A percentile compares a stretch with the other conserved stretches of the same genome.
These are phyloP conservation scores for Dilophus febrilis DNA, from an alignment of 2,888 invertebrate species.

Conservation along the genomic window DNA sequence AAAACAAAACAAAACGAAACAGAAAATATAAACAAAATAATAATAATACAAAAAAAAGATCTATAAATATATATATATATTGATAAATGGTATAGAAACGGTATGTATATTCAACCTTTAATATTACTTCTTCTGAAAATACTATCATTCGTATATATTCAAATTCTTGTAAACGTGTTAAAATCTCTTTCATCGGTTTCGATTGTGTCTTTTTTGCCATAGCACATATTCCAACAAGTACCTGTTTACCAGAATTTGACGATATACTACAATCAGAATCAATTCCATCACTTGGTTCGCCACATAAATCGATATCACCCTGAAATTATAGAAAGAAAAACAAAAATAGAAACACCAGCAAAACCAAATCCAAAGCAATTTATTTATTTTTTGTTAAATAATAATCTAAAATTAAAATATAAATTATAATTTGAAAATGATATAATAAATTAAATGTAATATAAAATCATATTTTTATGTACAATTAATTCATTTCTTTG, in stretches of 20 bases:
- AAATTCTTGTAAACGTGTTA: slow-evolving; percentile 88
- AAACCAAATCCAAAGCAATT: too few species aligned
- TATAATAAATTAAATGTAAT: too few species aligned
- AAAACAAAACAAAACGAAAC: not conserved
- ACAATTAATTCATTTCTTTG: too few species aligned
- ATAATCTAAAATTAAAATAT: too few species aligned
- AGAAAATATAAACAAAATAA: too few species aligned
- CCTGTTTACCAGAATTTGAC: slow-evolving; percentile 58
- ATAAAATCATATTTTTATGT: too few species aligned
- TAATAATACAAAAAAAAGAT: too few species aligned
- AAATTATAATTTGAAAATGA: too few species aligned
- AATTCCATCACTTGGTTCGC: slow-evolving; percentile 38
- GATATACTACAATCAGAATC: slow-evolving; percentile 40
- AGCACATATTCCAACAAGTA: slow-evolving; percentile 96
- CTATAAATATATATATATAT: too few species aligned
- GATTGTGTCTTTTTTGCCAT: slow-evolving; percentile 99
- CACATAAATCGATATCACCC: slow-evolving; percentile 62
- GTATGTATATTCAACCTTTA: slow-evolving; percentile 42
- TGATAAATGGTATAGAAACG: too few species aligned
- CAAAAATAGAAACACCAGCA: too few species aligned
- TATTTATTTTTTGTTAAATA: too few species aligned
- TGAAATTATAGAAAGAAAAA: slow-evolving; percentile 20
- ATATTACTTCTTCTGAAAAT: slow-evolving; percentile 90
- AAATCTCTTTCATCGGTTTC: slow-evolving; percentile 98
- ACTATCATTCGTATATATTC: slow-evolving; percentile 90